These are phyloP conservation scores for Taeniopygia guttata DNA, from an alignment of 2,797 vertebrate genomes.

Conservation along the genomic window DNA sequence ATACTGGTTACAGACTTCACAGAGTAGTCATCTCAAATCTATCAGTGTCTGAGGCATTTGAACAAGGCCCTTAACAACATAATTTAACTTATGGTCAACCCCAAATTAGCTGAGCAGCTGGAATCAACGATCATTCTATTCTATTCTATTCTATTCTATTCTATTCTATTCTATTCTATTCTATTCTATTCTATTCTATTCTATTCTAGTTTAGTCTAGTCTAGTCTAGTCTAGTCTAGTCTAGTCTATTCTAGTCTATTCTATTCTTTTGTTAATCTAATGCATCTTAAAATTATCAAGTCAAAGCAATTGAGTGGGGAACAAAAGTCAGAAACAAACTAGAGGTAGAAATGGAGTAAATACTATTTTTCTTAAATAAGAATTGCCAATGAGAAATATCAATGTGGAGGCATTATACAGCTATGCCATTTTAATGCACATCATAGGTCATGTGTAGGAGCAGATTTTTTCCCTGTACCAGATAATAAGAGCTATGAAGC, in stretches of 20 bases:
- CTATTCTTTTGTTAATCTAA: not conserved
- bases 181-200: not conserved
- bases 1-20: not conserved
- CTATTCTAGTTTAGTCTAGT: not conserved
- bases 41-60: not conserved
- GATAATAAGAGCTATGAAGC: not conserved
- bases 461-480: not conserved
- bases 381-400: not conserved
- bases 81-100: not conserved
- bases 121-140: no score
- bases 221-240: not conserved
- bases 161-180: not conserved
- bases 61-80: not conserved
- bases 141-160: not conserved
- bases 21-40: fast-evolving
- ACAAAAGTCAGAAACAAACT: not conserved
- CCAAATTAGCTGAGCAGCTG: not conserved
- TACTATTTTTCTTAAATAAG: not conserved
- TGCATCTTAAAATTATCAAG: not conserved
- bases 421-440: not conserved
- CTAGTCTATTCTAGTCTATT: not conserved
- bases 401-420: not conserved
- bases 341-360: not conserved
- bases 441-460: not conserved
- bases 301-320: not conserved